Conservation (phyloP, 2,113 vertebrate genomes). For the Herpetotheres cachinnans region DNA sequence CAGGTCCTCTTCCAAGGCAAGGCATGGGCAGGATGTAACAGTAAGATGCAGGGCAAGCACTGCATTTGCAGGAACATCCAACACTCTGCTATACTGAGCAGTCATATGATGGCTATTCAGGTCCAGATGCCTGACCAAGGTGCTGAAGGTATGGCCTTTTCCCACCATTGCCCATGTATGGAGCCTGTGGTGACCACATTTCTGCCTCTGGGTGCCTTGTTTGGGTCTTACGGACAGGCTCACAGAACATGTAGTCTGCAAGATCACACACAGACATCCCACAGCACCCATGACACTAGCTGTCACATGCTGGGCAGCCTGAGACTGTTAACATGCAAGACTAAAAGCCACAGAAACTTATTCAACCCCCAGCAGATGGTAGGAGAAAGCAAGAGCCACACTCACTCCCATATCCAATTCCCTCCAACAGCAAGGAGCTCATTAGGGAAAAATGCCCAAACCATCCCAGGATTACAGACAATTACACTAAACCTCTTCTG, state of each 20-base stretch:
- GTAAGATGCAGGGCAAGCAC: background rate
- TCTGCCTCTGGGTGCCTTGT: background rate
- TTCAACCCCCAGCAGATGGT: background rate
- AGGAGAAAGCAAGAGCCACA: background rate
- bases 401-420: background rate
- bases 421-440: background rate
- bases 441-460: background rate
- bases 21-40: background rate
- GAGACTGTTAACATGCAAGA: background rate
- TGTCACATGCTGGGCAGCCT: background rate
- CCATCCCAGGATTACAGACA: background rate
- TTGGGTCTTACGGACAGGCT: accelerated
- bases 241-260: background rate
- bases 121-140: background rate
- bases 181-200: background rate
- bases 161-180: accelerated
- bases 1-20: background rate
- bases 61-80: background rate
- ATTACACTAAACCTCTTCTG: background rate
- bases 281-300: background rate
- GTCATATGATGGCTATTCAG: accelerated
- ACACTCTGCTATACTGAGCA: background rate
- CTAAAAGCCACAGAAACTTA: background rate
- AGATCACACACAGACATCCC: background rate
- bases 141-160: background rate